These are phyloP conservation scores for Leptothorax acervorum DNA, from an alignment of 2,888 invertebrate species.

Conservation along the genomic window DNA sequence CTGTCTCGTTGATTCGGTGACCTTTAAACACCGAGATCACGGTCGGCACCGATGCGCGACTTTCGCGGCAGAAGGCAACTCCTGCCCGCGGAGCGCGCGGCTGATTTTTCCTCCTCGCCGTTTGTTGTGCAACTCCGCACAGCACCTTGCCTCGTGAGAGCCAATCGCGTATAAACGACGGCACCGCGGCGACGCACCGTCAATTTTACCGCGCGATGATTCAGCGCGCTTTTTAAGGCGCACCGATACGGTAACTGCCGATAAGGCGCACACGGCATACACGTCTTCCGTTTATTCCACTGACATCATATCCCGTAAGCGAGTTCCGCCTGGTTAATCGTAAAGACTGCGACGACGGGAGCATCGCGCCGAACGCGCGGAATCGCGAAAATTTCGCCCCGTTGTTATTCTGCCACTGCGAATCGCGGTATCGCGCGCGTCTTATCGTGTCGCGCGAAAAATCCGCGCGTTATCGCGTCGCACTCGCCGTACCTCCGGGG, in stretches of 20 bases:
- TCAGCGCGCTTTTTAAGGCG: conserved; percentile 53
- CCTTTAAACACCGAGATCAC: conserved; percentile 30
- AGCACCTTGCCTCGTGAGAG: neutral
- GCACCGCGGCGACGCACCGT: conserved; percentile 13
- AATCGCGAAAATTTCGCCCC: neutral
- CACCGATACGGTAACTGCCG: conserved; percentile 39
- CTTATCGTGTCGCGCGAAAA: neutral
- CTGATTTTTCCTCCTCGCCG: neutral
- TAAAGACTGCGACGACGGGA: neutral
- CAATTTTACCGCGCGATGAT: conserved; percentile 48
- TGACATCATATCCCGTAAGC: conserved; percentile 40
- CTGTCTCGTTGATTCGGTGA: conserved; percentile 58
- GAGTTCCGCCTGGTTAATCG: conserved; percentile 42
- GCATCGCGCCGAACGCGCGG: neutral
- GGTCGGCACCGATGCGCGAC: neutral
- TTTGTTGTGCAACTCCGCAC: conserved; percentile 2
- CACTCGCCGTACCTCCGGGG: neutral
- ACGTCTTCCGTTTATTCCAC: conserved; percentile 32
- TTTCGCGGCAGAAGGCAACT: neutral
- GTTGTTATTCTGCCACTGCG: neutral
- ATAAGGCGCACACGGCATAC: conserved; percentile 31
- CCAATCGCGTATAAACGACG: conserved; percentile 20
- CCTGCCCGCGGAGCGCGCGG: neutral
- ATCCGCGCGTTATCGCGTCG: neutral
- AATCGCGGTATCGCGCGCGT: neutral